These are phyloP conservation scores for Nyctereutes procyonoides DNA, from an alignment of 2,113 vertebrate genomes.

Conservation along the genomic window DNA sequence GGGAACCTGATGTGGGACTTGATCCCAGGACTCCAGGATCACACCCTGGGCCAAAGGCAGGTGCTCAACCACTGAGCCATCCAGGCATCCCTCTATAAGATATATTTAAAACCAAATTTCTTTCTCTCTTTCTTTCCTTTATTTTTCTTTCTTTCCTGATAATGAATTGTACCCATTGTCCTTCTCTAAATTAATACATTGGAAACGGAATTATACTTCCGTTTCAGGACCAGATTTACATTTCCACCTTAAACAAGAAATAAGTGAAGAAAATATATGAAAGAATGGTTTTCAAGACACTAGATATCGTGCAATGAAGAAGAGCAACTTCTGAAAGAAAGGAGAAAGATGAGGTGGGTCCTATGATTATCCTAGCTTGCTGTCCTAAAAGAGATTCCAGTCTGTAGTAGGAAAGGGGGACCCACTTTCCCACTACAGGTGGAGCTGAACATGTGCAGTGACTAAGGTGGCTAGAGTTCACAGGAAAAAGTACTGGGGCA, in stretches of 20 bases:
- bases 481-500: neutral
- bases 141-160: neutral
- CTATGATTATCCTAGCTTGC: neutral
- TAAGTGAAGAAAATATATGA: slow-evolving; percentile 4
- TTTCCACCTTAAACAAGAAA: neutral
- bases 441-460: neutral
- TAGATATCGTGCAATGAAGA: neutral
- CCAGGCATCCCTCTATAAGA: neutral
- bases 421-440: no score
- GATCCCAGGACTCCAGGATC: no score
- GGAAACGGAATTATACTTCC: neutral
- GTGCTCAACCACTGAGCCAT: no score
- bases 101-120: neutral
- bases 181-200: slow-evolving; percentile 10
- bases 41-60: no score
- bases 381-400: neutral
- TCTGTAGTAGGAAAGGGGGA: neutral
- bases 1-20: no score
- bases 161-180: neutral
- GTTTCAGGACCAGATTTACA: neutral
- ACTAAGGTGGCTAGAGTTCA: neutral
- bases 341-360: neutral
- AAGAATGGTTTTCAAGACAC: neutral
- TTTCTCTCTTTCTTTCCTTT: neutral
- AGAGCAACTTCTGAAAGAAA: neutral